Percentiles rank a stretch among this genome's conserved stretches.
Evolutionary conservation across 2,888 invertebrate genomes (phyloP).

Genomic region (Protophormia terraenovae): DNA sequence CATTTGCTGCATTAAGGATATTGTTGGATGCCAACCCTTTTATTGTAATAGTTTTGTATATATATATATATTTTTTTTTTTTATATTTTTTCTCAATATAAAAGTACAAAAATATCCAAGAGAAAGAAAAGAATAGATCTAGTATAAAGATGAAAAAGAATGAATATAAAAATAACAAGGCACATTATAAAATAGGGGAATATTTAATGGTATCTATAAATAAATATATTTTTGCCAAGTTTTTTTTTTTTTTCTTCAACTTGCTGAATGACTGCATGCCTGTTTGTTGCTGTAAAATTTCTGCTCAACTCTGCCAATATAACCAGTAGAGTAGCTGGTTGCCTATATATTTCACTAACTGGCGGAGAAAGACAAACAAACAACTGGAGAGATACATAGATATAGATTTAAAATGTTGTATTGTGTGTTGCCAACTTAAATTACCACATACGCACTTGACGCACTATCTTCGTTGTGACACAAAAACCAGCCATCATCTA

Average conservation of each 20-base stretch:
- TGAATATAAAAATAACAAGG: conserved; percentile 51
- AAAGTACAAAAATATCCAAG: background rate
- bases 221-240: conserved; percentile 59
- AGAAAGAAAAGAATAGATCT: conserved; percentile 27
- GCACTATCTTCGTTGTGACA: conserved; percentile 59
- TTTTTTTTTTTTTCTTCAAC: no score
- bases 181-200: conserved; percentile 63
- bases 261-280: conserved; percentile 37
- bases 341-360: no score
- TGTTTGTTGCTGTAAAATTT: conserved; percentile 4
- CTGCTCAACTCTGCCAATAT: conserved; percentile 1
- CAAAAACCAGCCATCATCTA: conserved; percentile 36
- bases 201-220: conserved; percentile 64
- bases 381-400: conserved; percentile 16
- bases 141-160: conserved; percentile 39
- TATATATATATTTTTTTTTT: no score
- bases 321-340: conserved; percentile 19
- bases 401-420: conserved; percentile 20
- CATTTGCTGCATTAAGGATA: conserved; percentile 7
- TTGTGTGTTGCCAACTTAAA: conserved; percentile 60
- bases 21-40: conserved; percentile 54
- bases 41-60: conserved; percentile 36
- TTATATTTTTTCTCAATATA: conserved; percentile 41
- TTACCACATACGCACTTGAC: conserved; percentile 66
- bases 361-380: background rate